These are phyloP conservation scores for Drosophila insularis DNA, from an alignment of 1,140 invertebrate species.

Conservation along the genomic window DNA sequence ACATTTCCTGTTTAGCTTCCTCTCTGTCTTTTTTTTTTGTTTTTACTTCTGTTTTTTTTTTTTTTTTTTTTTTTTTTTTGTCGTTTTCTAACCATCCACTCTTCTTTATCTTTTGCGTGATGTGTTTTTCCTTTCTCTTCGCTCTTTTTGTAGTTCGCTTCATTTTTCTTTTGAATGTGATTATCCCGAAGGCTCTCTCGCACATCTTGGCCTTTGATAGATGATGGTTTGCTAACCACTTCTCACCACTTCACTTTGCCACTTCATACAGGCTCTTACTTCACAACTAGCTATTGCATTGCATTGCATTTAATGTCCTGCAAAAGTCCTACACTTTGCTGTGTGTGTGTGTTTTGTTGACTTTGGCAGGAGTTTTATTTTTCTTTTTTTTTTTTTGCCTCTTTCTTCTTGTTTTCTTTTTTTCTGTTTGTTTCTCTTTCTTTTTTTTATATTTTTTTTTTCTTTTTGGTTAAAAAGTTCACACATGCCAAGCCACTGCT, in stretches of 20 bases:
- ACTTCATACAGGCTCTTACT: not conserved
- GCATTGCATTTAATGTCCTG: constrained; percentile 75
- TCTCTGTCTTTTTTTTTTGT: not conserved
- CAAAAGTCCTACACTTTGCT: constrained; percentile 51
- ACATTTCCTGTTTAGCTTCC: constrained; percentile 68
- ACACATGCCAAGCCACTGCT: constrained; percentile 60
- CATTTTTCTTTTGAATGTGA: constrained; percentile 79
- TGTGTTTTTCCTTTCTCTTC: constrained; percentile 20
- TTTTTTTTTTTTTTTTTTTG: not conserved
- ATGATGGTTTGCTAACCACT: constrained; percentile 47
- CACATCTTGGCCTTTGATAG: constrained; percentile 73
- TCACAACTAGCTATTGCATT: constrained; percentile 51
- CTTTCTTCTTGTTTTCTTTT: not conserved
- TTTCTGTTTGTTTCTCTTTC: not conserved
- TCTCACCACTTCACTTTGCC: not conserved
- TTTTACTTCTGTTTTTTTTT: not conserved
- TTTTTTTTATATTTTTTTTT: not conserved
- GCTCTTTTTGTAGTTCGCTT: constrained; percentile 69
- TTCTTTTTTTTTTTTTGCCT: not conserved
- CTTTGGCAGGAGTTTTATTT: constrained; percentile 64
- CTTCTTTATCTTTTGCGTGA: constrained; percentile 40
- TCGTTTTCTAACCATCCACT: constrained; percentile 1
- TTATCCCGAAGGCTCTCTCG: constrained; percentile 73
- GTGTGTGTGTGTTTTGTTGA: constrained; percentile 68
- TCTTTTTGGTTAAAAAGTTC: constrained; percentile 75